These are phyloP conservation scores for Mantis religiosa DNA, from an alignment of 2,888 invertebrate species.

Conservation along the genomic window DNA sequence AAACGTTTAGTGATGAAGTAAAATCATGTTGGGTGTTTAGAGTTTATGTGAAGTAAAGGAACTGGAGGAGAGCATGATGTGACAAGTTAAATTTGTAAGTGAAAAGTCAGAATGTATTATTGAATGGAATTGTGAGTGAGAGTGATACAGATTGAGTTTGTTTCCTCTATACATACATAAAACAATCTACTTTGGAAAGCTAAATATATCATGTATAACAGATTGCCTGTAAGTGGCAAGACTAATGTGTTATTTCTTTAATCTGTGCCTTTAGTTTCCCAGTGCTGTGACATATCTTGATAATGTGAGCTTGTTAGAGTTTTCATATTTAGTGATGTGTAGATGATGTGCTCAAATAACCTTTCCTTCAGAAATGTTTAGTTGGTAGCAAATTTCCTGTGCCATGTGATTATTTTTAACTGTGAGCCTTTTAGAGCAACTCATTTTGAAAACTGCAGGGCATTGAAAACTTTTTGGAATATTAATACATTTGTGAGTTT, in stretches of 20 bases:
- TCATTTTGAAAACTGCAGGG: conserved; percentile 1
- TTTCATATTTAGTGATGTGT: neutral
- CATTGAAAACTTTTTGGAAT: neutral
- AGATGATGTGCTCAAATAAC: neutral
- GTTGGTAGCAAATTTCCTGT: neutral
- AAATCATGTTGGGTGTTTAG: neutral
- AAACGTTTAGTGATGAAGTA: neutral
- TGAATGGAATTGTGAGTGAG: neutral
- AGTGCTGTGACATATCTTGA: neutral
- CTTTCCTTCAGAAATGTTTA: conserved; percentile 3
- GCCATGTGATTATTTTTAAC: neutral
- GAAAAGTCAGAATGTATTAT: neutral
- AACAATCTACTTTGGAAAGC: neutral
- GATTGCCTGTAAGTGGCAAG: neutral
- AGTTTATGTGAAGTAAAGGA: neutral
- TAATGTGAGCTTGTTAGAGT: neutral
- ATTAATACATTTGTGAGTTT: neutral
- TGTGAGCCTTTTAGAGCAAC: neutral
- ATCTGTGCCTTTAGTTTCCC: conserved; percentile 3
- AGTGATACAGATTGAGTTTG: neutral
- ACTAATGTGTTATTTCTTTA: conserved; percentile 1
- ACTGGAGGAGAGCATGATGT: neutral
- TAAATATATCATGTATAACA: neutral
- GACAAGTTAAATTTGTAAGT: neutral
- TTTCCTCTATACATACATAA: neutral